These are phyloP conservation scores for Natator depressus DNA, from an alignment of 2,113 vertebrate species.

Conservation along the genomic window DNA sequence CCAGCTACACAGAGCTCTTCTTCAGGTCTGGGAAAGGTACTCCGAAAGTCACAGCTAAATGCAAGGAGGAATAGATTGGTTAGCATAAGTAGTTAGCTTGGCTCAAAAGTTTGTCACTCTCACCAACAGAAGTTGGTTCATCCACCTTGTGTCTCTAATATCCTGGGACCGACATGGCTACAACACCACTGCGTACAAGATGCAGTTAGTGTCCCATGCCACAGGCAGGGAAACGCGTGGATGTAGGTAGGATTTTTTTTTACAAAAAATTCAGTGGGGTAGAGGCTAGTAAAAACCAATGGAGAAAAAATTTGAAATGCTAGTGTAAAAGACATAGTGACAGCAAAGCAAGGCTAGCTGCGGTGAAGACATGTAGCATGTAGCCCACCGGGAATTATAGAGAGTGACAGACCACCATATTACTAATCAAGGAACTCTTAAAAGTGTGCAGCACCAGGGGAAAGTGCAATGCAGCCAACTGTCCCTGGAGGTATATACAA, in stretches of 20 bases:
- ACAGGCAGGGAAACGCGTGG: conserved; percentile 17
- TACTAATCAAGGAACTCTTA: neutral
- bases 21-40: neutral
- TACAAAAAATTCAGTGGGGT: conserved; percentile 21
- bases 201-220: neutral
- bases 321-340: conserved; percentile 21
- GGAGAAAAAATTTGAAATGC: conserved; percentile 49
- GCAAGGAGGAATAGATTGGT: neutral
- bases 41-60: neutral
- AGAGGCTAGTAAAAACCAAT: conserved; percentile 34
- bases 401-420: neutral
- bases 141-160: neutral
- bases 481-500: neutral
- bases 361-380: conserved; percentile 11
- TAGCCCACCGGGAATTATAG: neutral
- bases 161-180: neutral
- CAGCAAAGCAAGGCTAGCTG: conserved; percentile 21
- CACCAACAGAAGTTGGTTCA: neutral
- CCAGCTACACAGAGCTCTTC: neutral
- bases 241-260: conserved; percentile 3
- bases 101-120: neutral
- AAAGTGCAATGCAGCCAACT: neutral
- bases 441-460: conserved; percentile 3
- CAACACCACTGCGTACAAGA: neutral
- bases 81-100: neutral